Conservation (phyloP, 2,797 vertebrate genomes). For the Myioborus miniatus region DNA sequence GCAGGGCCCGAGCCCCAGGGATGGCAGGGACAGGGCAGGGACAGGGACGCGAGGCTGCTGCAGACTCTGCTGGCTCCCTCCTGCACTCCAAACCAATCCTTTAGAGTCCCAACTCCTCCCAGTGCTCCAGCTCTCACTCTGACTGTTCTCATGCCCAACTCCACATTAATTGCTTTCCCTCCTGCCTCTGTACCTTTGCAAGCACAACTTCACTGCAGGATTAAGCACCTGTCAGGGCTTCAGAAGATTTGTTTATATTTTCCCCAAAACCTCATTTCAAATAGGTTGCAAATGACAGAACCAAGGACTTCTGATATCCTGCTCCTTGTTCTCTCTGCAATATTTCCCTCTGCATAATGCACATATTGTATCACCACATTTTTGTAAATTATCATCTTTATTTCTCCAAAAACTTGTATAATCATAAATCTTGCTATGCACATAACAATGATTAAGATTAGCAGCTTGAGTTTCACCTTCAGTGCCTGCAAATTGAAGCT, state of each 20-base stretch:
- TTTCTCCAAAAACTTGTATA: neutral
- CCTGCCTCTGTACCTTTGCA: neutral
- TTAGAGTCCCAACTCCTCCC: neutral
- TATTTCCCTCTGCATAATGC: neutral
- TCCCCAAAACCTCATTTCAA: neutral
- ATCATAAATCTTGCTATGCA: neutral
- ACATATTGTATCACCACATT: neutral
- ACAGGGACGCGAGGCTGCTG: neutral
- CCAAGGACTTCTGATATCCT: neutral
- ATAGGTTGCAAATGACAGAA: neutral
- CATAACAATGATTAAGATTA: neutral
- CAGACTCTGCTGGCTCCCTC: neutral
- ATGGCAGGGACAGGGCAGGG: neutral
- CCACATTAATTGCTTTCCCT: neutral
- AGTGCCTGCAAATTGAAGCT: neutral
- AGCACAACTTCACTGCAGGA: neutral
- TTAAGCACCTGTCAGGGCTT: neutral
- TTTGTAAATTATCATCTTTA: neutral
- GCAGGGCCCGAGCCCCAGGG: accelerated
- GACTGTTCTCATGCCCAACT: neutral
- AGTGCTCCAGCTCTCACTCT: neutral
- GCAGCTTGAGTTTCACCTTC: constrained; percentile 24
- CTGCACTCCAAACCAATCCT: neutral
- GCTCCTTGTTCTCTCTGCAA: neutral
- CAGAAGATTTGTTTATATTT: neutral